A percentile compares a stretch with the other conserved stretches of the same genome.
Conservation (phyloP, 2,113 vertebrate genomes). For the Alosa alosa region DNA sequence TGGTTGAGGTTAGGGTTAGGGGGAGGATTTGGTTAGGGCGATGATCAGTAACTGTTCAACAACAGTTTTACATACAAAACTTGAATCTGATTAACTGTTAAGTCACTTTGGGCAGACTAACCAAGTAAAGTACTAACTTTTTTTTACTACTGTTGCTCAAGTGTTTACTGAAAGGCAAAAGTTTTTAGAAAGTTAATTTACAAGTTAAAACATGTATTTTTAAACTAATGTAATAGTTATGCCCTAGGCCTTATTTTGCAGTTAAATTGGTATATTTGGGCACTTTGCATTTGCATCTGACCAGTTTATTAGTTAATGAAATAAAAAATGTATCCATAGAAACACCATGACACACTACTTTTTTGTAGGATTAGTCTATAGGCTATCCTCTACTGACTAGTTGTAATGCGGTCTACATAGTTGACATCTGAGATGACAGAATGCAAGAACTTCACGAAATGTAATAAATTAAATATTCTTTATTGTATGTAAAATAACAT, state of each 20-base stretch:
- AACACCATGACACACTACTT: not conserved
- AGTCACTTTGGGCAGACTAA: too few relatives aligned
- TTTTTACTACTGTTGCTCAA: too few relatives aligned
- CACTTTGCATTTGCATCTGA: not conserved
- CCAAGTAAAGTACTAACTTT: too few relatives aligned
- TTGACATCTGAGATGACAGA: not conserved
- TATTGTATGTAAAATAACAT: constrained; percentile 79
- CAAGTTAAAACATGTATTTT: too few relatives aligned
- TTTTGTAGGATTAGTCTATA: not conserved
- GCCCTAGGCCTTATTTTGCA: not conserved
- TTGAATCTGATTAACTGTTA: too few relatives aligned
- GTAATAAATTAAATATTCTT: constrained; percentile 76
- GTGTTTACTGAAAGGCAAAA: too few relatives aligned
- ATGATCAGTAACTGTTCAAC: too few relatives aligned
- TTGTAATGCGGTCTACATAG: not conserved
- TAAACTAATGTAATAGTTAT: too few relatives aligned
- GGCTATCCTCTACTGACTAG: not conserved
- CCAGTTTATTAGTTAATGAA: not conserved
- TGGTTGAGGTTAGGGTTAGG: too few relatives aligned
- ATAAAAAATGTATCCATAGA: not conserved
- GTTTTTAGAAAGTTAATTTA: too few relatives aligned
- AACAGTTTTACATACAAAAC: too few relatives aligned
- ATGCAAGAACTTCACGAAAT: not conserved
- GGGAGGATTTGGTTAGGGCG: too few relatives aligned
- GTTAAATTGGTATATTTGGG: not conserved